These are phyloP conservation scores for Dexiosoma caninum DNA, from an alignment of 2,888 invertebrate species.

Conservation along the genomic window DNA sequence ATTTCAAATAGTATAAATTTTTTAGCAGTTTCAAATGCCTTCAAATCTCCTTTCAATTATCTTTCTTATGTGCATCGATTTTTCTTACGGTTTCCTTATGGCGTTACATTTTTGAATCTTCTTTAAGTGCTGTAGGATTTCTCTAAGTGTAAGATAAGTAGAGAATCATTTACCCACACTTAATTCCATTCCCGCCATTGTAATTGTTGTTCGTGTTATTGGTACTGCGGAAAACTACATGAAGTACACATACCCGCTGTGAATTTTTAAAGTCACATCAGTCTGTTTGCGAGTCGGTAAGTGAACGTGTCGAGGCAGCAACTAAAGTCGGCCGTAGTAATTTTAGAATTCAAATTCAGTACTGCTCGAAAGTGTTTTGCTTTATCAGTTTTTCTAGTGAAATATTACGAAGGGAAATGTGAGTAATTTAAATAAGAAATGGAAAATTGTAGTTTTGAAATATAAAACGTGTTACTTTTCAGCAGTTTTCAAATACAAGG, in stretches of 20 bases:
- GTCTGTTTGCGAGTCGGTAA: slow-evolving; percentile 65
- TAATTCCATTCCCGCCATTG: background rate
- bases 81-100: no score
- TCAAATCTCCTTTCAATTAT: no score
- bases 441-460: background rate
- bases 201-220: slow-evolving; percentile 33
- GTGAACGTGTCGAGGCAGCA: slow-evolving; percentile 57
- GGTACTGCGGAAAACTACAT: slow-evolving; percentile 9
- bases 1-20: background rate
- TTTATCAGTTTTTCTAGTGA: background rate
- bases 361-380: background rate
- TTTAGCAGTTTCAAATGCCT: no score
- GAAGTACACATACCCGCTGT: slow-evolving; percentile 65
- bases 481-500: background rate
- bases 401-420: background rate
- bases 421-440: background rate
- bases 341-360: background rate
- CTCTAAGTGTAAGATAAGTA: slow-evolving; percentile 17
- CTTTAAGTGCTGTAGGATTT: no score
- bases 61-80: no score
- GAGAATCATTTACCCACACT: background rate
- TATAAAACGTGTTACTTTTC: background rate
- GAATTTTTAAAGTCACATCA: slow-evolving; percentile 66
- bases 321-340: slow-evolving; percentile 19
- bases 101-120: no score